Base-by-base conservation (phyloP, 2,113 vertebrate genomes). In the Rhinolophus sinicus region DNA sequence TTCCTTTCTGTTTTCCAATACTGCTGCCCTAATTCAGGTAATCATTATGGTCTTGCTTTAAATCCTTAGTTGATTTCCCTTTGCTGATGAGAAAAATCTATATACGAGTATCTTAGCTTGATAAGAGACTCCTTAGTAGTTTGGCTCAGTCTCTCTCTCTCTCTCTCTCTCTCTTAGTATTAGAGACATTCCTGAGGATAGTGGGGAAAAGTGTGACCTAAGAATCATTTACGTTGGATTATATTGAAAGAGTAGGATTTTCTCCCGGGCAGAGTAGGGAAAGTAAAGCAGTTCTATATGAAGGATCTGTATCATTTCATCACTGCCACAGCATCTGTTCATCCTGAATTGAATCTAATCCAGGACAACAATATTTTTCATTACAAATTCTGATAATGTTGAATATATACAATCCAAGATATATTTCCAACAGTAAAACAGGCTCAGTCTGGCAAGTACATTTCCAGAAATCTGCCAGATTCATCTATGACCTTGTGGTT, bases 41-140 rank as follows among this genome's bases (percentile, higher is more conserved):
- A 93, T 95, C 78, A 83, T 85, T 90, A 90, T 58, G 19, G 26
- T 24, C 33, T 80, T 84, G 12, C 24, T 95, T 92, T 96, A 92
- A 93, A 90, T 44, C 21, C 18, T 93, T 84, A 65, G 83, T 81
- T 94, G 84, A 90, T 82, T 96, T 96, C 19, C 93, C n/a, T 7
- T 38, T 90, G 33, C 10, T 81, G 47, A 76, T 58, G 76, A 89
- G 70, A 76, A 22, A 96, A 97, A 95, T 94, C 60, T 28, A 67
- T 82, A 72, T 12, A 54, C 5, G 47, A 50, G 16, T 54, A 40
- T 21, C 50, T 47, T 40, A 76, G 40, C 60, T 88, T 73, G 40
- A 22, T 26, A n/a, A 88, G 58, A 91, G 65, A 64, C 35, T 72
- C 8, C 73, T 82, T 44, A 67, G 28, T 62, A 30, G 65, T 88